Evolutionary conservation across 2,797 vertebrate genomes (phyloP).

Genomic region (Tinamus major): DNA sequence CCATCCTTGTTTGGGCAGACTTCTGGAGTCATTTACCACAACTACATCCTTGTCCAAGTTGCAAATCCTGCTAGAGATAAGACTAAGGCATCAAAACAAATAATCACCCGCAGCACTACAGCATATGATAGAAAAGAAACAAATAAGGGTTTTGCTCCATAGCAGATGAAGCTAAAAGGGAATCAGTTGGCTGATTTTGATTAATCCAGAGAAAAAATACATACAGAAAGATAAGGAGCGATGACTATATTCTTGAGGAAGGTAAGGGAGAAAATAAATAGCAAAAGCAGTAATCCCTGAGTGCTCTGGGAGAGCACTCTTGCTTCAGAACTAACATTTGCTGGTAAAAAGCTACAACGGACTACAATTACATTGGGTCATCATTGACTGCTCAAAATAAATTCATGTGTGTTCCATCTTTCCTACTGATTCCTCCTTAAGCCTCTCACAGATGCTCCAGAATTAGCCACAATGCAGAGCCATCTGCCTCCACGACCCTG

Average conservation of each 20-base stretch:
- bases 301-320: background rate
- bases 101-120: background rate
- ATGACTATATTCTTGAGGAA: rapidly evolving
- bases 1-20: no score
- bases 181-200: background rate
- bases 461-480: constrained; percentile 20
- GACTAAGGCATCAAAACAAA: background rate
- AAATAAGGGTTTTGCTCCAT: background rate
- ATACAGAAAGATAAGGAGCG: background rate
- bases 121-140: background rate
- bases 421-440: background rate
- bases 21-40: background rate
- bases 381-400: background rate
- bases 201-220: background rate
- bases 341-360: background rate
- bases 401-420: background rate
- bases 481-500: constrained; percentile 54
- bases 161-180: background rate
- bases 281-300: background rate
- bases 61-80: background rate
- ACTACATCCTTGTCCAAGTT: background rate
- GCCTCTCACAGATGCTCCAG: constrained; percentile 43
- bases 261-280: background rate
- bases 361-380: background rate
- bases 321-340: background rate